These are phyloP conservation scores for Porites lutea DNA, from an alignment of 64 coral and sea anemone genomes.

Conservation along the genomic window DNA sequence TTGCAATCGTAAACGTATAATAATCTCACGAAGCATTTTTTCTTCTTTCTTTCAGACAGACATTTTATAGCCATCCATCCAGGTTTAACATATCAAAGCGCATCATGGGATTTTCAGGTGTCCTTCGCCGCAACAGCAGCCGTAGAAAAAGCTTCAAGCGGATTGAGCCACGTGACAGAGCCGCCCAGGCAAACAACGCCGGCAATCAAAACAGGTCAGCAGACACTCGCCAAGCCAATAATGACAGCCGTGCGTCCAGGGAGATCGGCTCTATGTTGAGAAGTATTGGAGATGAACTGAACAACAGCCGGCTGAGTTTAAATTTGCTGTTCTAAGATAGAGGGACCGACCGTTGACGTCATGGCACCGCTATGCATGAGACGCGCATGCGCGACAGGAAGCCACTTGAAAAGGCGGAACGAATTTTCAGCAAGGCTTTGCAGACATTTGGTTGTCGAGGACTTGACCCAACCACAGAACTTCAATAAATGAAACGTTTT, in stretches of 20 bases:
- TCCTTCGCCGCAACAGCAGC: conserved; percentile 91
- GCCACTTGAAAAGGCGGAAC: neutral
- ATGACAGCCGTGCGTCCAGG: conserved; percentile 47
- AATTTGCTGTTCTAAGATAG: conserved; percentile 60
- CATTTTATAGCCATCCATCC: neutral
- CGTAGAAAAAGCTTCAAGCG: conserved; percentile 80
- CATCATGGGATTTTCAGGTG: conserved; percentile 79
- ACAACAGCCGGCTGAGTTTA: conserved; percentile 80
- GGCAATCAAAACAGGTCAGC: conserved; percentile 38
- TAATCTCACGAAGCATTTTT: neutral
- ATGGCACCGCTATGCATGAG: too few relatives aligned
- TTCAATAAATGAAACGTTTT: neutral
- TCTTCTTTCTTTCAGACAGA: neutral
- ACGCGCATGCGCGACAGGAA: neutral
- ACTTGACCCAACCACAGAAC: neutral
- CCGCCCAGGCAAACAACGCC: conserved; percentile 19
- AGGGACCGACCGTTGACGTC: neutral
- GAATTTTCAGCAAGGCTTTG: neutral
- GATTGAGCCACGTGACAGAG: conserved; percentile 73
- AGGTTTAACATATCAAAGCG: neutral
- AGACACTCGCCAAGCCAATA: conserved; percentile 46
- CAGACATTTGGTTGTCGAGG: neutral
- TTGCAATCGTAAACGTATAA: too few relatives aligned
- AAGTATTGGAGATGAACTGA: conserved; percentile 89
- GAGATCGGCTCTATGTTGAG: conserved; percentile 87